Evolutionary conservation across 2,113 vertebrate genomes (phyloP).

Genomic region (Raja brachyura): DNA sequence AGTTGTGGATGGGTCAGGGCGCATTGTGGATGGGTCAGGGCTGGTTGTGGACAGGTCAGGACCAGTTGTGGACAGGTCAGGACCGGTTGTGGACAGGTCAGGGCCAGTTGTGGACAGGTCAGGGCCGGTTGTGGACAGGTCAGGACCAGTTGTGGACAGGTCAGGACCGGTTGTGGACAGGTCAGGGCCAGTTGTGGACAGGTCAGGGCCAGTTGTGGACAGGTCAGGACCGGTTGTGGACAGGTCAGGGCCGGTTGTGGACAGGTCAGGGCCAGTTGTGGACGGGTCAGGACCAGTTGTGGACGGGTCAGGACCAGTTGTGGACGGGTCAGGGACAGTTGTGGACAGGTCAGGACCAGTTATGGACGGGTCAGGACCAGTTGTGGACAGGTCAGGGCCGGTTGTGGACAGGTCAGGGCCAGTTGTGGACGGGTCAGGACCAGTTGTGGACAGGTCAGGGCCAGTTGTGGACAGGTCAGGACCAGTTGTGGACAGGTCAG

Average conservation of each 20-base stretch:
- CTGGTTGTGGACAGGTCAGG: neutral
- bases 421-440: neutral
- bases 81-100: neutral
- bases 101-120: neutral
- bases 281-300: too few relatives aligned
- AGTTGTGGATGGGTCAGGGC: neutral
- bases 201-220: too few relatives aligned
- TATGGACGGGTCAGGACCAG: too few relatives aligned
- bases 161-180: neutral
- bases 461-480: neutral
- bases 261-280: neutral
- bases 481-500: neutral
- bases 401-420: neutral
- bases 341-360: neutral
- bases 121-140: neutral
- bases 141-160: neutral
- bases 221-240: too few relatives aligned
- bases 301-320: too few relatives aligned
- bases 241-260: neutral
- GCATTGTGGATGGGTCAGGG: neutral
- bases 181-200: neutral
- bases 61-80: neutral
- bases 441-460: neutral
- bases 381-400: neutral
- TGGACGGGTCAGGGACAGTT: neutral